Evolutionary conservation across 2,888 invertebrate species (phyloP), one percentile per base, ranked within the genome.

Genomic region (Leucozona laternaria): DNA sequence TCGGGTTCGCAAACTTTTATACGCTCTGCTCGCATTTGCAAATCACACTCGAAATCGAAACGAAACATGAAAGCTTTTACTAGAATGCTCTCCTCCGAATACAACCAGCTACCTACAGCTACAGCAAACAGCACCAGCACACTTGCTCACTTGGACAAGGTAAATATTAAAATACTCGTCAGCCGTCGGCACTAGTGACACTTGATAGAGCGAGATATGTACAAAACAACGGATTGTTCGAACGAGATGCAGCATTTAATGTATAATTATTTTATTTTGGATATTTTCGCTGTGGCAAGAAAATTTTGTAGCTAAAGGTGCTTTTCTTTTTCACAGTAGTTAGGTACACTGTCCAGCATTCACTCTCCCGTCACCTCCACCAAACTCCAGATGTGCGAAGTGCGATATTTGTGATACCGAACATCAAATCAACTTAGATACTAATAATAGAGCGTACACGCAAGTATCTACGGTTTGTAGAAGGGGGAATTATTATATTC

Each of bases 101-200:
- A 58, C 66, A 58, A 62, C 8, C 76, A 80, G 66, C 58, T 13
- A 45, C 22, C 72, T 43, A 8, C 17, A 45, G 34, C 72, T 43
- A 8, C 17, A 50, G 60, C 53, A 75, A 75, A 20, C 77, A 86
- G 76, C 86, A 81, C 37, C 76, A 85, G 75, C 85, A 79, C 86
- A 82, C 86, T 86, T 86, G 78, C 86, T 82, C 86, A 79, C 82
- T 86, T 82, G 31, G 70, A 82, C 86, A 86, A 86, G 86, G 86
- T 86, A 86, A 86, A 86, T 86, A 86, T 86, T 79, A 86, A 86
- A 86, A 86, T 78, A 82, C 86, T 82, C 82, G 75, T 82, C 79
- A 58, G 78, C 82, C 73, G 86, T 75, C 86, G 78, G 86, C 78
- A 82, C 73, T 34, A 86, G 40, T 86, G 79, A 79, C 86, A 86